A percentile compares a stretch with the other conserved stretches of the same genome.
phyloP scores from a whole-genome alignment of 2,113 vertebrate species.

The Axis porcinus region DNA sequence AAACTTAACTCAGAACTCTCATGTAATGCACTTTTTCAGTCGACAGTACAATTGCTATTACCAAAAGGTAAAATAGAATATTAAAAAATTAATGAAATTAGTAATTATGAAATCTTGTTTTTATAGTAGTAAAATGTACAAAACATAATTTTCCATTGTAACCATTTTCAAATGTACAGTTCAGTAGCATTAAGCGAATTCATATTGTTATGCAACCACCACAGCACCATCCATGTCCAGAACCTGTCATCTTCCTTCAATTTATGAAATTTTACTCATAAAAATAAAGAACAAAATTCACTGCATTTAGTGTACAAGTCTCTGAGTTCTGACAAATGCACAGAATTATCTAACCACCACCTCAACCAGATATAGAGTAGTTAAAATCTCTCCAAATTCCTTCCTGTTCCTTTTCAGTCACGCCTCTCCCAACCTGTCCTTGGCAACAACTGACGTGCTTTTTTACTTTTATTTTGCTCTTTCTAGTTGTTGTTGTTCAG shows the following conservation, averaged over 20 bases:
- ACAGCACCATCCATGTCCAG: background rate
- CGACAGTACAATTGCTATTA: background rate
- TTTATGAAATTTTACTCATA: background rate
- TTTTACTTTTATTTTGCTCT: background rate
- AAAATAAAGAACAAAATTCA: background rate
- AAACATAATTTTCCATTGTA: background rate
- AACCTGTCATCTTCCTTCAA: background rate
- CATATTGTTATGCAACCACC: rapidly evolving
- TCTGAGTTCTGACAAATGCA: background rate
- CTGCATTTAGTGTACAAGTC: background rate
- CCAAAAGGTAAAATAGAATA: background rate
- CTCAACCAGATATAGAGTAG: background rate
- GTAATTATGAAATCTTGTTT: background rate
- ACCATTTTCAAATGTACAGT: background rate
- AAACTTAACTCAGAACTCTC: background rate
- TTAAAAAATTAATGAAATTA: background rate
- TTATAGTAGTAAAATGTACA: background rate
- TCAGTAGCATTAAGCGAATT: background rate
- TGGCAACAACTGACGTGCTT: background rate
- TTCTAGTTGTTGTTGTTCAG: background rate
- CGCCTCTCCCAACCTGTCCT: background rate
- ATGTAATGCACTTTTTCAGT: background rate
- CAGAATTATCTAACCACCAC: rapidly evolving
- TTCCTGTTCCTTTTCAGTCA: background rate
- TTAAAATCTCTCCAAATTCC: background rate